phyloP scores from a whole-genome alignment of 30 jellyfish, hydroid and myxozoan genomes.

The Hydra vulgaris region DNA sequence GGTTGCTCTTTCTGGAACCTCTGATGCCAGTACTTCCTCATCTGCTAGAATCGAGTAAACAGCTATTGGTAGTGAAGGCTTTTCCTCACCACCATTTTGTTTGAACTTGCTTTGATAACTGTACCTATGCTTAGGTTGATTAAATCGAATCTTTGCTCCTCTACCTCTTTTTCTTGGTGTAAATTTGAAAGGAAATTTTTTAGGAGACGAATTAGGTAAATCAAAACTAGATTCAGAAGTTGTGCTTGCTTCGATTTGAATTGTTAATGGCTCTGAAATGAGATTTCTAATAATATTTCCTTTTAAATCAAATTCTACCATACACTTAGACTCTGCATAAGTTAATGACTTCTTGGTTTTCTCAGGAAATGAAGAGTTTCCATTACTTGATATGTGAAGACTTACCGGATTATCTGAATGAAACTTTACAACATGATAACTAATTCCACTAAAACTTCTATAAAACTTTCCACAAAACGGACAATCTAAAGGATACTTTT shows the following conservation, averaged over 20 bases:
- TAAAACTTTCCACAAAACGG: slow-evolving; percentile 79
- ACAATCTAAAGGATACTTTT: slow-evolving; percentile 81
- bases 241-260: slow-evolving; percentile 43
- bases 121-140: slow-evolving; percentile 5
- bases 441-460: slow-evolving; percentile 85
- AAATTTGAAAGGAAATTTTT: slow-evolving; percentile 8
- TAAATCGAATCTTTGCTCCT: slow-evolving; percentile 4
- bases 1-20: slow-evolving; percentile 55
- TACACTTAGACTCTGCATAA: slow-evolving; percentile 88
- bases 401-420: slow-evolving; percentile 44
- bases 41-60: slow-evolving; percentile 14
- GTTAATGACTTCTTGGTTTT: slow-evolving; percentile 83
- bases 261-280: slow-evolving; percentile 50
- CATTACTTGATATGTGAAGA: slow-evolving; percentile 34
- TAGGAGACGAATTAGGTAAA: slow-evolving; percentile 15
- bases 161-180: slow-evolving; percentile 25
- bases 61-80: slow-evolving; percentile 14
- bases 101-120: not conserved
- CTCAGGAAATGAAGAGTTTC: slow-evolving; percentile 19
- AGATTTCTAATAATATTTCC: slow-evolving; percentile 63
- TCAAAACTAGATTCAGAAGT: not conserved
- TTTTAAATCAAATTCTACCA: slow-evolving; percentile 90
- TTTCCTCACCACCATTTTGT: slow-evolving; percentile 4
- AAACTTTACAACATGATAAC: slow-evolving; percentile 65
- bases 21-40: slow-evolving; percentile 45